Conservation (phyloP, 2,797 vertebrate species). For the Fistularia commersonii region DNA sequence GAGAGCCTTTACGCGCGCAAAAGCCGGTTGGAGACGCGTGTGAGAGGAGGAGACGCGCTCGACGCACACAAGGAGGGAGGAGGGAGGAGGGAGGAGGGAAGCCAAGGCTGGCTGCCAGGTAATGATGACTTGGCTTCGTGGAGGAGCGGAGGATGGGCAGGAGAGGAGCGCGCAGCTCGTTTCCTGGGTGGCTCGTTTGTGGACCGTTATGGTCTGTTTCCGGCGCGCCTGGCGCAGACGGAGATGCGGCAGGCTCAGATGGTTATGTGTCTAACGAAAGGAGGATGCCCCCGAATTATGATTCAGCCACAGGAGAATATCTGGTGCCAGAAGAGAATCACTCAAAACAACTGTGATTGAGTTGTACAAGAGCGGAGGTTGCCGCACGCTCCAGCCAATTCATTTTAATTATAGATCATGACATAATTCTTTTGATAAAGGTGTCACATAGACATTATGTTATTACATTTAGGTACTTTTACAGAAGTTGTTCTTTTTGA, state of each 20-base stretch:
- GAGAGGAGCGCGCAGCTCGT: slow-evolving; percentile 55
- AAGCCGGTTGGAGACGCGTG: slow-evolving; percentile 63
- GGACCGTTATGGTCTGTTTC: slow-evolving; percentile 68
- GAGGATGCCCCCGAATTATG: slow-evolving; percentile 66
- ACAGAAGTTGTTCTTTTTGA: background rate
- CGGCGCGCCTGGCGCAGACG: slow-evolving; percentile 53
- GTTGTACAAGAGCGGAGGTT: slow-evolving; percentile 14
- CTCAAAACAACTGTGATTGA: slow-evolving; percentile 27
- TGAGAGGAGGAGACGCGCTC: slow-evolving; percentile 62
- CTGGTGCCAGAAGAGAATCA: slow-evolving; percentile 39
- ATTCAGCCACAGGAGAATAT: slow-evolving; percentile 44
- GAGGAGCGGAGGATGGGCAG: slow-evolving; percentile 67
- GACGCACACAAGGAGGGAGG: slow-evolving; percentile 43
- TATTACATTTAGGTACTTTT: no score
- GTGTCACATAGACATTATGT: background rate
- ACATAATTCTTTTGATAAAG: background rate
- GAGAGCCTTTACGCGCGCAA: slow-evolving; percentile 65
- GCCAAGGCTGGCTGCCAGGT: slow-evolving; percentile 61
- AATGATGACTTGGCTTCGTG: slow-evolving; percentile 70
- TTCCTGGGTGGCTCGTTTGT: slow-evolving; percentile 52
- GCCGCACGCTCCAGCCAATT: no score
- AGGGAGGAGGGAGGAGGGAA: slow-evolving; percentile 44
- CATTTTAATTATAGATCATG: no score
- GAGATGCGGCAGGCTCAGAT: slow-evolving; percentile 27
- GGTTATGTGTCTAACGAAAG: slow-evolving; percentile 31